Conservation (phyloP, 1,140 invertebrate genomes). For the Daktulosphaira vitifoliae region DNA sequence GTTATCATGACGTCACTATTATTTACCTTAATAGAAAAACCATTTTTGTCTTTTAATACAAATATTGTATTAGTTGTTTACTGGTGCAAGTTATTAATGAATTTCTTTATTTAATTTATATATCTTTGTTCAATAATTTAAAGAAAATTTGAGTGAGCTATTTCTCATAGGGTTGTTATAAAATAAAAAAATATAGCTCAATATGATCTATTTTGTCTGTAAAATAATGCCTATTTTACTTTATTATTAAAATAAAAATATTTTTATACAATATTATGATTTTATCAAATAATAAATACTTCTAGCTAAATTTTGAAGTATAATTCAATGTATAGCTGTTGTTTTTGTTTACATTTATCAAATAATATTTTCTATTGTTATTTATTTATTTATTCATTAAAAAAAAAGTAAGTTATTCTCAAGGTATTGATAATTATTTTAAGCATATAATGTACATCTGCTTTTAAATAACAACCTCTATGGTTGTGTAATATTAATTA, state of each 20-base stretch:
- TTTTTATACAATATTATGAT: slow-evolving; percentile 28
- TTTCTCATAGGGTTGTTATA: slow-evolving; percentile 25
- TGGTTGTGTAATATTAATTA: too few species aligned
- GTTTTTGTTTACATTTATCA: too few species aligned
- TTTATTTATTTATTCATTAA: too few species aligned
- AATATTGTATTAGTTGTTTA: slow-evolving; percentile 16
- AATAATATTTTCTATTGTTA: too few species aligned
- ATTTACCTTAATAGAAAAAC: slow-evolving; percentile 6
- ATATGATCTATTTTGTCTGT: slow-evolving; percentile 11
- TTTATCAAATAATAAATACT: slow-evolving; percentile 11
- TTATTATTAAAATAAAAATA: slow-evolving; percentile 15
- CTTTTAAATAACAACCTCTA: too few species aligned
- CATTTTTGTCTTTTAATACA: slow-evolving; percentile 14
- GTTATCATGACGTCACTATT: slow-evolving; percentile 23
- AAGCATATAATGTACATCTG: too few species aligned
- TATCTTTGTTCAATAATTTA: neutral
- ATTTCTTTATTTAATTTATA: slow-evolving; percentile 1
- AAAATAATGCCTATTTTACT: slow-evolving; percentile 4
- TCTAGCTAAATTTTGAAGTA: too few species aligned
- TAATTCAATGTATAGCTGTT: too few species aligned
- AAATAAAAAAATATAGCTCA: slow-evolving; percentile 9
- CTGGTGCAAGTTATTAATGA: slow-evolving; percentile 5
- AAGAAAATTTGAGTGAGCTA: slow-evolving; percentile 17
- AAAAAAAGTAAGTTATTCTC: too few species aligned
- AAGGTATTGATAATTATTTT: too few species aligned